These are phyloP conservation scores for Pristionchus fissidentatus DNA, from an alignment of 2,888 invertebrate genomes.

Conservation along the genomic window DNA sequence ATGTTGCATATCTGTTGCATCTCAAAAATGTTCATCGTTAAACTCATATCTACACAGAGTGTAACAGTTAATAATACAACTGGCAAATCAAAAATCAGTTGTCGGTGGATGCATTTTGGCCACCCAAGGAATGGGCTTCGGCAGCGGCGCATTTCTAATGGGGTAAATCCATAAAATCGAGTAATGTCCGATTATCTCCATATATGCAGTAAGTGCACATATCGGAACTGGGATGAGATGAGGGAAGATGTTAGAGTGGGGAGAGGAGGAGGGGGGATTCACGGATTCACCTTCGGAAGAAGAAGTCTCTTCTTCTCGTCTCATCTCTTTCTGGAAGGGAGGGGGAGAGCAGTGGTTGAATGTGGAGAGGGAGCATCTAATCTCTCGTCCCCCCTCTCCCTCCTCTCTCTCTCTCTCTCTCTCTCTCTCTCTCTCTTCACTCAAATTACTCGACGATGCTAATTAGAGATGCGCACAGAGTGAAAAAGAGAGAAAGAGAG, in stretches of 20 bases:
- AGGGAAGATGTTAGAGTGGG: not conserved
- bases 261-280: not conserved
- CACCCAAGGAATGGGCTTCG: too few relatives aligned
- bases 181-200: too few relatives aligned
- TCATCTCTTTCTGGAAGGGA: not conserved
- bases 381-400: too few relatives aligned
- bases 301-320: not conserved
- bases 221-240: not conserved
- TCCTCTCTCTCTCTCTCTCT: constrained; percentile 19
- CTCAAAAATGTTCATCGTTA: too few relatives aligned
- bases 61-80: too few relatives aligned
- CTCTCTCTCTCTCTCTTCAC: not conserved
- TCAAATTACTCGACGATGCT: constrained; percentile 41
- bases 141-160: too few relatives aligned
- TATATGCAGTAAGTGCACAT: too few relatives aligned
- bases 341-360: constrained; percentile 10
- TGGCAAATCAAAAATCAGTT: too few relatives aligned
- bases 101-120: too few relatives aligned
- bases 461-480: constrained; percentile 39
- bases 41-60: too few relatives aligned
- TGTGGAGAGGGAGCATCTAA: constrained; percentile 25
- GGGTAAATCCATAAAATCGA: too few relatives aligned
- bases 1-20: not conserved
- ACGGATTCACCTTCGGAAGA: constrained; percentile 13
- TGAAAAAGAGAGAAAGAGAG: constrained; percentile 30